Base-by-base conservation (phyloP, 2,888 invertebrate species). In the Macrosiphum euphorbiae region DNA sequence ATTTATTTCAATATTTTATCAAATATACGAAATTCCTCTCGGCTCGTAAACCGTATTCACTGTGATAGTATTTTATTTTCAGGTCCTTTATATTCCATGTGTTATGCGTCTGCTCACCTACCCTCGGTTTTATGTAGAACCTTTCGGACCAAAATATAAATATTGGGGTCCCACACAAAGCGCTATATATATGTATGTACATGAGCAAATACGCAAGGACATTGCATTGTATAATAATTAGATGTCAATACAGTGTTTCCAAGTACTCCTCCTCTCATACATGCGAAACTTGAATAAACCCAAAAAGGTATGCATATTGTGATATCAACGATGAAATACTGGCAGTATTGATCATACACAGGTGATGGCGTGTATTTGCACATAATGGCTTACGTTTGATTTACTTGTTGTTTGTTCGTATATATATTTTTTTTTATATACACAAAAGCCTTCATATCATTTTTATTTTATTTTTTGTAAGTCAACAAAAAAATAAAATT, bases 181-280 rank as follows among this genome's bases (percentile, higher is more conserved):
- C 78, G 8, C 78, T 35, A 8, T 35, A 78, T 35, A 8, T 35
- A 78, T 78, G 78, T 78, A 35, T 78, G 20, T 78, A 78, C 35
- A 8, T 78, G 24, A 78, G 35, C 78, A 78, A 78, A 78, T 78
- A 78, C 78, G 78, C 78, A 78, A 35, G 78, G 78, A 78, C 78
- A 78, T 78, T 35, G 78, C 35, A 78, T 78, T 78, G 78, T 78
- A 78, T 78, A 35, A 78, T 78, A 78, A 78, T 78, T 78, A 78
- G 78, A 78, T 78, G 78, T 78, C 78, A 78, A 78, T 78, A 78
- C 78, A 78, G 35, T 78, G 78, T 78, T 78, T 35, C 78, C 78
- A 35, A 78, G 35, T 78, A 78, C 78, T 78, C 20, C 35, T 2
- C 35, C 78, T 16, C 20, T 20, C 35, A 78, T 78, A 35, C 20